Evolutionary conservation across 2,113 vertebrate species (phyloP).

Genomic region (Tauraco erythrolophus): DNA sequence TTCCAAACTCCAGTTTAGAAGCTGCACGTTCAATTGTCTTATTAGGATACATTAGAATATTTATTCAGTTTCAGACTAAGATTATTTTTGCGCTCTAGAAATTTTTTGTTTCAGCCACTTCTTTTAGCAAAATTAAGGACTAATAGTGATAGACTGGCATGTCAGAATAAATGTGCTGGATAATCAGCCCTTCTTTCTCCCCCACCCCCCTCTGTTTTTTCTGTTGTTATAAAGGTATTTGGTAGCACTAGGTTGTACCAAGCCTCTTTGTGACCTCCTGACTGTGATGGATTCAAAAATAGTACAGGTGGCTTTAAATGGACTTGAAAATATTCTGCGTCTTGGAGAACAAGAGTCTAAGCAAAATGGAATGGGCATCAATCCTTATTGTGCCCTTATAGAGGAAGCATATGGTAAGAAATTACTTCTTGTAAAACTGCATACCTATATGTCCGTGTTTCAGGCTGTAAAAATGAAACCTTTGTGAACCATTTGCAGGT

Average conservation of each 20-base stretch:
- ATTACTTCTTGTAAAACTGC: not conserved
- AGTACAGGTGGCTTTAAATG: conserved; percentile 91
- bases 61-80: not conserved
- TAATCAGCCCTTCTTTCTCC: not conserved
- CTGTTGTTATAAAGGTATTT: conserved; percentile 82
- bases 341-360: conserved; percentile 91
- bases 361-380: conserved; percentile 85
- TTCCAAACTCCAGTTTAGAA: not conserved
- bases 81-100: not conserved
- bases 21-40: not conserved
- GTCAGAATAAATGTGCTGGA: not conserved
- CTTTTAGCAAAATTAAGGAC: not conserved
- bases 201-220: not conserved
- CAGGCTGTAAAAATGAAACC: not conserved
- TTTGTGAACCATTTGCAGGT: not conserved
- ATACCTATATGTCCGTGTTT: not conserved
- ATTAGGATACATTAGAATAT: not conserved
- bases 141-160: not conserved
- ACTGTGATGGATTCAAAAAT: conserved; percentile 94
- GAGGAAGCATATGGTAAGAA: conserved; percentile 89
- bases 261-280: conserved; percentile 91
- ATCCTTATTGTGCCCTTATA: conserved; percentile 90
- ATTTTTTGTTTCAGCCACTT: not conserved
- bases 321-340: conserved; percentile 90
- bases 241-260: conserved; percentile 90